These are phyloP conservation scores for Thecophora atra DNA, from an alignment of 2,888 invertebrate species.

Conservation along the genomic window DNA sequence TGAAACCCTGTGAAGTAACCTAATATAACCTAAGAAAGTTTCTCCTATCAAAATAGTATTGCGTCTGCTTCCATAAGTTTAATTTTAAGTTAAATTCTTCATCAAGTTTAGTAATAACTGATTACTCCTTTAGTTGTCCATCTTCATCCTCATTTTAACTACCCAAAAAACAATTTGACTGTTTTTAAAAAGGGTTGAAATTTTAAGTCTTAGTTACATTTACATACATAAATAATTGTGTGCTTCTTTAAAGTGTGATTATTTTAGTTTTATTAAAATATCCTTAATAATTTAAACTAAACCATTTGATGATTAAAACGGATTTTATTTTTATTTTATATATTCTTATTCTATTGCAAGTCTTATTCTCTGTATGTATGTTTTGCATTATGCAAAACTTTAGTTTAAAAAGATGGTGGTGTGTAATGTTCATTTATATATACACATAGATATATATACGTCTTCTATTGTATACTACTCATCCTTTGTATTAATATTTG, in stretches of 20 bases:
- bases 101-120: too few relatives aligned
- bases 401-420: constrained; percentile 38
- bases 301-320: constrained; percentile 17
- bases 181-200: too few relatives aligned
- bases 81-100: too few relatives aligned
- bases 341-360: constrained; percentile 29
- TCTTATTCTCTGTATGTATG: constrained; percentile 26
- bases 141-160: too few relatives aligned
- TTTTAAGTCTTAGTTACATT: too few relatives aligned
- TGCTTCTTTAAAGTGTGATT: constrained; percentile 34
- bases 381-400: constrained; percentile 31
- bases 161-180: too few relatives aligned
- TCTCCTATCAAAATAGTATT: too few relatives aligned
- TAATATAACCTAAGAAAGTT: too few relatives aligned
- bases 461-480: constrained; percentile 41
- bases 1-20: too few relatives aligned
- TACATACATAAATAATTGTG: constrained; percentile 5
- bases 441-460: constrained; percentile 35
- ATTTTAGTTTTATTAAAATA: constrained; percentile 23
- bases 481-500: constrained; percentile 45
- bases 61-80: too few relatives aligned
- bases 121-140: too few relatives aligned
- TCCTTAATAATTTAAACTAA: not conserved
- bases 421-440: too few relatives aligned
- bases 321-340: constrained; percentile 27